Conservation (phyloP, 2,797 vertebrate species). For the Hippoglossus hippoglossus region DNA sequence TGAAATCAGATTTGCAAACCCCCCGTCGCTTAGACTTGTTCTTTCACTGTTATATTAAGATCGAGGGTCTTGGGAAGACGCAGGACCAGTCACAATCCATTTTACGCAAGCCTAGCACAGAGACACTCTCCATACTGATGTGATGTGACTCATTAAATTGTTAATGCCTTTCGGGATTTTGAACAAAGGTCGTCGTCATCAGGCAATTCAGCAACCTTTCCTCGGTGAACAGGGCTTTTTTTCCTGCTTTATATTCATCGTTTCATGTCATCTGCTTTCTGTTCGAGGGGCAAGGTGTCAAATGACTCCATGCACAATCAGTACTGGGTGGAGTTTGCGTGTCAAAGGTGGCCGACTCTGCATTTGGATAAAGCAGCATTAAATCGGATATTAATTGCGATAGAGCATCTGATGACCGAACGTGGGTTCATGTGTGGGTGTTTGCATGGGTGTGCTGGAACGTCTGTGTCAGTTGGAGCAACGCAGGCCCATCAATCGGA, state of each 20-base stretch:
- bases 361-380: slow-evolving; percentile 59
- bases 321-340: slow-evolving; percentile 49
- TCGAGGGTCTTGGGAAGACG: slow-evolving; percentile 32
- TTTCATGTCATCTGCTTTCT: slow-evolving; percentile 60
- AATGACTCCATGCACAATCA: slow-evolving; percentile 63
- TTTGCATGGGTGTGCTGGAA: slow-evolving; percentile 39
- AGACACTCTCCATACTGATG: slow-evolving; percentile 50
- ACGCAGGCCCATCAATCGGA: slow-evolving; percentile 80
- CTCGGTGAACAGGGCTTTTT: slow-evolving; percentile 22
- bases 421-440: slow-evolving; percentile 21
- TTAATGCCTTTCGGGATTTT: slow-evolving; percentile 60
- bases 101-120: slow-evolving; percentile 33
- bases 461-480: slow-evolving; percentile 79
- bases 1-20: slow-evolving; percentile 23
- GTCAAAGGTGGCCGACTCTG: slow-evolving; percentile 54
- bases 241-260: slow-evolving; percentile 51
- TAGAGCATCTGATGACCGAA: slow-evolving; percentile 38
- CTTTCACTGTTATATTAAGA: slow-evolving; percentile 28
- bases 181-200: slow-evolving; percentile 59
- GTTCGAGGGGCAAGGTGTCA: slow-evolving; percentile 54
- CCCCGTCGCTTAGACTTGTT: slow-evolving; percentile 13
- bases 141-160: slow-evolving; percentile 57
- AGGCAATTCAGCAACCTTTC: slow-evolving; percentile 52
- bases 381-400: slow-evolving; percentile 30
- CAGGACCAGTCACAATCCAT: slow-evolving; percentile 34